These are phyloP conservation scores for Babyrousa celebensis DNA, from an alignment of 2,797 vertebrate species.

Conservation along the genomic window DNA sequence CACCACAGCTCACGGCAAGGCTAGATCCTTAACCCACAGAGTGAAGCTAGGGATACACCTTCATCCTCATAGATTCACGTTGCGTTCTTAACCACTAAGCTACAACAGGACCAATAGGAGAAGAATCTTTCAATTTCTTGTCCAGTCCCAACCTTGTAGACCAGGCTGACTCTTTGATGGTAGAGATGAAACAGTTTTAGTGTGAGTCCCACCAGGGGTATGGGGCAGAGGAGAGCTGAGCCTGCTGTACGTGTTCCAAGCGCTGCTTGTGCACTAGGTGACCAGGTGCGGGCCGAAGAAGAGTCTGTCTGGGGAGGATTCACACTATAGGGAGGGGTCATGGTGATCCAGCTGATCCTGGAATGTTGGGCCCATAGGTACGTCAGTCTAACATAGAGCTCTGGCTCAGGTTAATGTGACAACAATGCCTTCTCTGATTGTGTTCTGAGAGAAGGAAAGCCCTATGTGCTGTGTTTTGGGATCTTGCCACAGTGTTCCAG, in stretches of 20 bases:
- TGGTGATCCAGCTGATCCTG: fast-evolving
- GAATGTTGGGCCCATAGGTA: neutral
- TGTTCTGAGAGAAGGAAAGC: neutral
- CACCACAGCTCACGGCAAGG: no score
- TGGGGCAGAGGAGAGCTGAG: neutral
- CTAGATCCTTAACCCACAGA: no score
- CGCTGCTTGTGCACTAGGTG: neutral
- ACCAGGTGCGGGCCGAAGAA: neutral
- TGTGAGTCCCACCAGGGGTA: neutral
- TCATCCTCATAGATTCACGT: no score
- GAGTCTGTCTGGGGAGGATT: no score
- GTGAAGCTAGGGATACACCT: no score
- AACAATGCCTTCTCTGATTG: neutral
- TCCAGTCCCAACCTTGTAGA: neutral
- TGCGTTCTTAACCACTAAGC: no score
- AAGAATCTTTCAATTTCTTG: neutral
- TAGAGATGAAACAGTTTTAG: neutral
- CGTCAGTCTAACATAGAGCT: fast-evolving
- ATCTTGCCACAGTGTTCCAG: neutral
- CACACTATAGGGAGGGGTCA: neutral
- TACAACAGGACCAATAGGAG: neutral
- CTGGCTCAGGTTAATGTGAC: neutral
- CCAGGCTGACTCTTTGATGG: neutral
- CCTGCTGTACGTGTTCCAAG: neutral
- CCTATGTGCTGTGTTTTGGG: neutral